Conservation (phyloP, 1,140 invertebrate species). For the Drosophila repleta region DNA sequence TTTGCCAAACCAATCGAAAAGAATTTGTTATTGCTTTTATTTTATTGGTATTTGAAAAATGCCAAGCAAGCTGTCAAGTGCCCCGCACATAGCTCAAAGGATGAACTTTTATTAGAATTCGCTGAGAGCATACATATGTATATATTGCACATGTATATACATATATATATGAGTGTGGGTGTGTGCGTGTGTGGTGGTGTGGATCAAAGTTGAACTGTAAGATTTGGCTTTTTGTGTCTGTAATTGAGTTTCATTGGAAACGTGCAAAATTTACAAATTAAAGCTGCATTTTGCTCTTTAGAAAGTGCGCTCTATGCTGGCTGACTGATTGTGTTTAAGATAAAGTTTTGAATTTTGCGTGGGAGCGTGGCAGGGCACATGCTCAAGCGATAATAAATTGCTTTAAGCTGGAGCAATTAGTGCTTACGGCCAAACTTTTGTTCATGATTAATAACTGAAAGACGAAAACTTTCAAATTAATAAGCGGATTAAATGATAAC, state of each 20-base stretch:
- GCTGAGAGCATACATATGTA: background rate
- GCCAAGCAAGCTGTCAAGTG: constrained; percentile 12
- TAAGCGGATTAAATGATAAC: constrained; percentile 21
- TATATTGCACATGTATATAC: background rate
- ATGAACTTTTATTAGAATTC: constrained; percentile 32
- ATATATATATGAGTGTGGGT: background rate
- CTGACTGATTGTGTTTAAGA: constrained; percentile 6
- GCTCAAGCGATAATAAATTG: constrained; percentile 30
- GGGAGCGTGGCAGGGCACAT: background rate
- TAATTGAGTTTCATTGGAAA: constrained; percentile 42
- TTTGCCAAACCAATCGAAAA: background rate
- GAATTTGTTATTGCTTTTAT: constrained; percentile 16
- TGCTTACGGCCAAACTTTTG: constrained; percentile 34
- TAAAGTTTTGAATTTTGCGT: constrained; percentile 8
- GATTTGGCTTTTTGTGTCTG: constrained; percentile 24
- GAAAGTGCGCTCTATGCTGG: background rate
- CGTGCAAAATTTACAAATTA: constrained; percentile 42
- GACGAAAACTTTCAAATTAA: constrained; percentile 21
- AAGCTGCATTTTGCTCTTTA: constrained; percentile 4
- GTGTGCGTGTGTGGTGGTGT: background rate
- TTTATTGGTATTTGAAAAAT: constrained; percentile 13
- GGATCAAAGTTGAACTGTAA: constrained; percentile 39
- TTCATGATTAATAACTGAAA: constrained; percentile 15
- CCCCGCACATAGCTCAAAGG: background rate
- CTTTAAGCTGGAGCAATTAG: constrained; percentile 33